Evolutionary conservation across 2,888 invertebrate species (phyloP).

Genomic region (Drosophila lutescens): DNA sequence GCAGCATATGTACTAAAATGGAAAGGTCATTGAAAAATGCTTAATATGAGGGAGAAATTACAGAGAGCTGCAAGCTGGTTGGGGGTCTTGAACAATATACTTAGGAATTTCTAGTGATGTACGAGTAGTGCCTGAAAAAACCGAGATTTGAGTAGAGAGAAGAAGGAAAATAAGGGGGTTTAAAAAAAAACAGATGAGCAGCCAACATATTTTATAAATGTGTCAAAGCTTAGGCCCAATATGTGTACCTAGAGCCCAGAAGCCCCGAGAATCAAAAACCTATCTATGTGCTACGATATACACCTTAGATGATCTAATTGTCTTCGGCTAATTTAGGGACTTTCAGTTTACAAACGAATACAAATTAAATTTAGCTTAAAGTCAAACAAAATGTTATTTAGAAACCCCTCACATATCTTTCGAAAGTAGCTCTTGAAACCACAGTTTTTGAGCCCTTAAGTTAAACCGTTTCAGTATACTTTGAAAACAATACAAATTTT

Average conservation of each 20-base stretch:
- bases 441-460: constrained; percentile 36
- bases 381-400: constrained; percentile 33
- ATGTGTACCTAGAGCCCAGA: constrained; percentile 25
- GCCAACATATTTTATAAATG: constrained; percentile 73
- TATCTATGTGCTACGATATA: constrained; percentile 40
- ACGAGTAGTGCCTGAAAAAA: constrained; percentile 78
- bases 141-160: constrained; percentile 14
- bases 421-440: constrained; percentile 25
- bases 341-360: constrained; percentile 49
- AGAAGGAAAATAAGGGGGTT: constrained; percentile 5
- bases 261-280: constrained; percentile 36
- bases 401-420: constrained; percentile 56
- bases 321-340: constrained; percentile 43
- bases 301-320: constrained; percentile 38
- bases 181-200: constrained; percentile 5
- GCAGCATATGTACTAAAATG: constrained; percentile 74
- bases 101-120: constrained; percentile 52
- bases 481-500: constrained; percentile 32
- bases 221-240: constrained; percentile 30
- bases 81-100: constrained; percentile 41
- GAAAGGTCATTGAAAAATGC: neutral
- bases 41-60: constrained; percentile 9
- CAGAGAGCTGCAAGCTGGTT: constrained; percentile 24
- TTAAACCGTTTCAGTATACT: constrained; percentile 26
- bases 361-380: constrained; percentile 37